Base-by-base conservation (phyloP, 2,797 vertebrate genomes). In the Clamator glandarius region DNA sequence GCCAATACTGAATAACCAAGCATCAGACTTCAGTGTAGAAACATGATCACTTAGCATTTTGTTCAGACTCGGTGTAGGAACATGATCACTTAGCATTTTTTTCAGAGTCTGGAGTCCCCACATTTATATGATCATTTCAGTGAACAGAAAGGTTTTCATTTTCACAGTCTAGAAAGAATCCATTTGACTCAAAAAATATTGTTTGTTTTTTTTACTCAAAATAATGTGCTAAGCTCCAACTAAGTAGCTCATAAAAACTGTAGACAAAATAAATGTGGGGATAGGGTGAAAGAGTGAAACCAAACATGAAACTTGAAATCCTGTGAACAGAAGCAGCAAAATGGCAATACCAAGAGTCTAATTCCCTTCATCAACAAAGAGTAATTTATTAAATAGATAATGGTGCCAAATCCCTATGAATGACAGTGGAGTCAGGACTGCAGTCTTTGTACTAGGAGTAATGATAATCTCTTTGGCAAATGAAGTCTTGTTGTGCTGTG, bases 381-480 rank as follows among this genome's bases (percentile, higher is more conserved):
- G 4, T 24, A 85, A 85, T 29, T 68, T 83, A 85, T 41, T 44
- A 59, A 70, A 79, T 14, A 58, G 19, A 77, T 29, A 72, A 23
- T 21, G 7, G 11, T 82, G 29, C 28, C 61, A 77, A 84, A 84
- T 63, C 59, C 19, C 13, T 57, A 18, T 50, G 35, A 90, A 89
- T 39, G 44, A 73, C 39, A 87, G 28, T 16, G 25, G 72, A 95
- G 89, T 77, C 41, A 57, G 19, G 41, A 66, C 44, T 52, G 31
- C 12, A 82, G 39, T 82, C 74, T 59, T 82, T 80, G n/a, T 73
- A 82, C 78, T 78, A 84, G 93, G 86, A 92, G 87, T 88, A 46
- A 94, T 95, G 92, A 90, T 52, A 96, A 90, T 9, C 50, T 90
- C 91, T 90, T 92, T 96, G 92, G 92, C 72, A 97, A 96, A 97